phyloP scores from a whole-genome alignment of 2,113 vertebrate genomes.

The Tonatia bakeri region DNA sequence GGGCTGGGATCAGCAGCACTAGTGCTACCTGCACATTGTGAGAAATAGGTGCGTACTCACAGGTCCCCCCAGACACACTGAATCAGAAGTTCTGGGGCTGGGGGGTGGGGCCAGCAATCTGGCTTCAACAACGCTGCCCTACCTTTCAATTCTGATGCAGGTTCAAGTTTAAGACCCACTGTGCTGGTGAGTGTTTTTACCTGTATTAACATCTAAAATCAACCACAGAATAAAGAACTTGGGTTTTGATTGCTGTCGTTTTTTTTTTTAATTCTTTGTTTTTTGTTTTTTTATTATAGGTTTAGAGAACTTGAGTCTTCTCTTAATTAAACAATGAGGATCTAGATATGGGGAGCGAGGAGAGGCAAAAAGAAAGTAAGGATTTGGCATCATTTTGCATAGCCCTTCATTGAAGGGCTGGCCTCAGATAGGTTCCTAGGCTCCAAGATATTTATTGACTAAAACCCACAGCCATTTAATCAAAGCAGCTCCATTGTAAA shows the following conservation, averaged over 20 bases:
- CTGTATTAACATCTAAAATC: not conserved
- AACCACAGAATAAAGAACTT: not conserved
- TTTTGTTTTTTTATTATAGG: not conserved
- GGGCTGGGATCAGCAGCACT: not conserved
- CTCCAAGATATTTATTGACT: constrained; percentile 42
- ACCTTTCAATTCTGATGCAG: accelerated
- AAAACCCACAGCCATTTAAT: constrained; percentile 51
- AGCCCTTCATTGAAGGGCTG: not conserved
- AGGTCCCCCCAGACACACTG: accelerated
- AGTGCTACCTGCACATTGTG: accelerated
- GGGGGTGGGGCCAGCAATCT: accelerated
- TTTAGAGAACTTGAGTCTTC: not conserved
- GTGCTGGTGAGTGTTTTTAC: not conserved
- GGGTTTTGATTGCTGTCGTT: not conserved
- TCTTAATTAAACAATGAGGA: not conserved
- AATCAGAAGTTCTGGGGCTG: not conserved
- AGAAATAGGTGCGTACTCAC: not conserved
- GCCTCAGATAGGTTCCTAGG: constrained; percentile 49
- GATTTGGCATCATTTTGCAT: not conserved
- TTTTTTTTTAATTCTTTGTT: not conserved
- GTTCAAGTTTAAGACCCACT: not conserved
- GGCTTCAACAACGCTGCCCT: accelerated
- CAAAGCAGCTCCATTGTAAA: constrained; percentile 45
- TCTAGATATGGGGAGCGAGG: not conserved
- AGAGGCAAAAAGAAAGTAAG: not conserved